Base-by-base conservation (phyloP, 2,888 invertebrate species). In the Habrosyne pyritoides region DNA sequence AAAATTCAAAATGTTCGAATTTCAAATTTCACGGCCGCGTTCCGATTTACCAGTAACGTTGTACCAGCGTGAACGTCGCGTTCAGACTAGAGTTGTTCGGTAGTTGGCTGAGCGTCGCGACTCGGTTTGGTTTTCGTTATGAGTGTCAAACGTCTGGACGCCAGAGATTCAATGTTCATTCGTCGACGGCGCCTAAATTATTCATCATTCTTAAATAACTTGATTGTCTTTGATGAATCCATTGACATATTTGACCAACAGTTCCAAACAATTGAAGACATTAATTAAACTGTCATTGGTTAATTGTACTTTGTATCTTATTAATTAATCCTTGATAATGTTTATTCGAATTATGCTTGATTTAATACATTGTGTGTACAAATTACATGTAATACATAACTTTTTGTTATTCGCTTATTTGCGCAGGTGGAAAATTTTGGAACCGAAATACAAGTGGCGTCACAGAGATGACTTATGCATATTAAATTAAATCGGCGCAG, bases 181-280 rank as follows among this genome's bases (percentile, higher is more conserved):
- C 24, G 24, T 24, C 52, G 52, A 46, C 22, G 52, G 48, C 52
- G 28, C 53, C 60, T 67, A 42, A 42, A 61, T 69, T 42, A 42
- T 24, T 24, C 24, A 24, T 42, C 18, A 42, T 42, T 42, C 18
- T 42, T 42, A 42, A 71, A 70, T 58, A 64, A 73, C 69, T 72
- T 75, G 73, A 75, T 79, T 77, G 73, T 55, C 57, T 53, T 64
- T 81, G 77, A 83, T 83, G 75, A 79, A 84, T 82, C 75, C 75
- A 77, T 79, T 83, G 80, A 82, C 79, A 80, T 76, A 69, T 70
- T 79, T 78, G 70, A 76, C 71, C 79, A 77, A 63, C 69, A 76
- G 75, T 69, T 69, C 64, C 48, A 52, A 60, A 63, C 70, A 73
- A 74, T 76, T 69, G 58, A 42, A 42, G 60, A 33, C 28, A 47